A percentile compares a stretch with the other conserved stretches of the same genome.
Conservation (phyloP, 2,113 vertebrate species). For the Gallinago undulata region DNA sequence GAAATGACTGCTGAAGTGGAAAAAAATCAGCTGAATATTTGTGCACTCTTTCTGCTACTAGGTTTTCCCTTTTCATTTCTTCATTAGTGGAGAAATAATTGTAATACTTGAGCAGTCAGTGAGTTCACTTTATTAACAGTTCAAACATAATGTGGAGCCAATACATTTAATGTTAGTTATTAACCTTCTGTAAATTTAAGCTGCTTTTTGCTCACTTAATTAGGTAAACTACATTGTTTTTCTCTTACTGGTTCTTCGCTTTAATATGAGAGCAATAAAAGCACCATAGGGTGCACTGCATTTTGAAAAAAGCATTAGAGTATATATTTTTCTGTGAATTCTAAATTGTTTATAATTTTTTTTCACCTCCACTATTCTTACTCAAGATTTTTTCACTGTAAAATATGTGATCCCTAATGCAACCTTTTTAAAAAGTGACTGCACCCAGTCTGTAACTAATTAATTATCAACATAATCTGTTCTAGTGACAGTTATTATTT, state of each 20-base stretch:
- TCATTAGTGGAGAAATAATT: slow-evolving; percentile 15
- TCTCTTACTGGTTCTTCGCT: slow-evolving; percentile 11
- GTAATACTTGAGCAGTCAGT: slow-evolving; percentile 25
- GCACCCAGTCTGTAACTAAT: slow-evolving; percentile 59
- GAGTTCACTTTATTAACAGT: slow-evolving; percentile 55
- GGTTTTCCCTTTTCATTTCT: neutral
- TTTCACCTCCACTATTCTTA: slow-evolving; percentile 35
- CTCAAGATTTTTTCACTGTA: slow-evolving; percentile 14
- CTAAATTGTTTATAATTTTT: neutral
- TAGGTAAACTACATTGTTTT: slow-evolving; percentile 50
- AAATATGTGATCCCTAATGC: neutral
- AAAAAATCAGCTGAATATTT: neutral
- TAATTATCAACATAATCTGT: slow-evolving; percentile 68
- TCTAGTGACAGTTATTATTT: slow-evolving; percentile 62
- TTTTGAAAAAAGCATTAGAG: neutral
- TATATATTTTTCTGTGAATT: slow-evolving; percentile 26
- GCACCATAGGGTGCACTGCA: neutral
- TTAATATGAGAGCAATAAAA: slow-evolving; percentile 30
- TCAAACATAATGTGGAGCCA: slow-evolving; percentile 47
- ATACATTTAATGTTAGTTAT: slow-evolving; percentile 58
- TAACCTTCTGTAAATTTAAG: slow-evolving; percentile 58
- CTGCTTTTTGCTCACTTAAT: slow-evolving; percentile 55
- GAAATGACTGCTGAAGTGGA: neutral
- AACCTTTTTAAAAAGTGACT: slow-evolving; percentile 50
- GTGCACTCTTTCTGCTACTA: neutral